These are phyloP conservation scores for Atta cephalotes DNA, from an alignment of 1,140 invertebrate genomes.

Conservation along the genomic window DNA sequence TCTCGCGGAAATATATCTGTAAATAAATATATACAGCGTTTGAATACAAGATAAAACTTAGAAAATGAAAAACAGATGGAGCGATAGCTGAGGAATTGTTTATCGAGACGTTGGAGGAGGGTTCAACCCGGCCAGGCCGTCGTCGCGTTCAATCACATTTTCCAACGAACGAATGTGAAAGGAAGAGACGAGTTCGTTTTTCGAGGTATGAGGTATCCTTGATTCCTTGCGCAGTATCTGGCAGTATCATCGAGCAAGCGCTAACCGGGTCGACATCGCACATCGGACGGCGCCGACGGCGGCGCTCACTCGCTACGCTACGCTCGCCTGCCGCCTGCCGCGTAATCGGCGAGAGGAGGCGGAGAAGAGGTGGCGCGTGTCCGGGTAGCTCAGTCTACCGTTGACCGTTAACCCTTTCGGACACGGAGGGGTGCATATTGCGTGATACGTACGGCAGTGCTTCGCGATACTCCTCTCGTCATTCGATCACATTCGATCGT, in stretches of 20 bases:
- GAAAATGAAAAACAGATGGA: background rate
- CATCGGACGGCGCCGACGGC: background rate
- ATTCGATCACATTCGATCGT: background rate
- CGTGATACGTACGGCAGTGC: background rate
- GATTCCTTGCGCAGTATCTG: background rate
- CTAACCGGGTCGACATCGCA: conserved; percentile 23
- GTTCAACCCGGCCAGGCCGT: background rate
- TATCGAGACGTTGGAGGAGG: too few relatives aligned
- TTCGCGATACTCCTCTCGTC: background rate
- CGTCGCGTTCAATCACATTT: background rate
- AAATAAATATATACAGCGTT: background rate
- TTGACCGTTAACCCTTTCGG: conserved; percentile 69
- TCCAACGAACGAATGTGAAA: background rate
- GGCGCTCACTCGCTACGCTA: background rate
- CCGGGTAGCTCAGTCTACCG: conserved; percentile 63
- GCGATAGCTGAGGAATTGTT: background rate
- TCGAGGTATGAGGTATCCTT: background rate
- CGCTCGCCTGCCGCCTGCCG: background rate
- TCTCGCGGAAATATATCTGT: background rate
- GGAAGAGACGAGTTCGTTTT: background rate
- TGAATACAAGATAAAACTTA: background rate
- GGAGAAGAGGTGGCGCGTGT: conserved; percentile 39
- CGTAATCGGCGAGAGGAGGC: conserved; percentile 24
- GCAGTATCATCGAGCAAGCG: conserved; percentile 1
- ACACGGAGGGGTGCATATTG: background rate